These are phyloP conservation scores for Tretioscincus oriximinensis DNA, from an alignment of 2,113 vertebrate species.

Conservation along the genomic window DNA sequence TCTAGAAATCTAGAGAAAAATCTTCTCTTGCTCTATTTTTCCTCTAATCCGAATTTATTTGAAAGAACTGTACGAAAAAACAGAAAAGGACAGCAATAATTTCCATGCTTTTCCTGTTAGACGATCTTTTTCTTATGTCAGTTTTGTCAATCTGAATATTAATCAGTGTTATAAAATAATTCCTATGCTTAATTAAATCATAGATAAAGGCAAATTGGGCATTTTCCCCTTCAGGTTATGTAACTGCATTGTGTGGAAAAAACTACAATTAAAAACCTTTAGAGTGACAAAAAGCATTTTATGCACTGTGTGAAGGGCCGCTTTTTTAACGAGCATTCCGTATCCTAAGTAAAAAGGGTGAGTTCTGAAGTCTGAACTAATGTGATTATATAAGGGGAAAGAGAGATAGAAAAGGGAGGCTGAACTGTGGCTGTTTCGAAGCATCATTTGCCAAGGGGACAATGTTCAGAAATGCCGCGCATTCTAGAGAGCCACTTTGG, in stretches of 20 bases:
- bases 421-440: not conserved
- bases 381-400: slow-evolving; percentile 22
- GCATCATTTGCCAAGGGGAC: slow-evolving; percentile 12
- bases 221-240: not conserved
- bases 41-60: not conserved
- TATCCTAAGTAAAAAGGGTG: slow-evolving; percentile 11
- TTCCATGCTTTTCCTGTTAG: not conserved
- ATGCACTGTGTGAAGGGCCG: slow-evolving; percentile 25
- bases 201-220: not conserved
- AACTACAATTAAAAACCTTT: not conserved
- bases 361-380: not conserved
- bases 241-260: not conserved
- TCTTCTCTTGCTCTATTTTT: not conserved
- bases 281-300: slow-evolving; percentile 25
- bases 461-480: not conserved
- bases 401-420: slow-evolving; percentile 15
- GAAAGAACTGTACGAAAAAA: too few relatives aligned
- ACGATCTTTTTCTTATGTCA: not conserved
- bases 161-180: not conserved
- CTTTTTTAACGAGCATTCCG: slow-evolving; percentile 30
- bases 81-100: not conserved
- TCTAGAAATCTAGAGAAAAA: not conserved
- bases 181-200: not conserved
- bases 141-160: not conserved
- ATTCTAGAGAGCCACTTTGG: not conserved